Percentiles rank a stretch among this genome's conserved stretches.
Evolutionary conservation across 2,113 vertebrate species (phyloP).

Genomic region (Suncus etruscus): DNA sequence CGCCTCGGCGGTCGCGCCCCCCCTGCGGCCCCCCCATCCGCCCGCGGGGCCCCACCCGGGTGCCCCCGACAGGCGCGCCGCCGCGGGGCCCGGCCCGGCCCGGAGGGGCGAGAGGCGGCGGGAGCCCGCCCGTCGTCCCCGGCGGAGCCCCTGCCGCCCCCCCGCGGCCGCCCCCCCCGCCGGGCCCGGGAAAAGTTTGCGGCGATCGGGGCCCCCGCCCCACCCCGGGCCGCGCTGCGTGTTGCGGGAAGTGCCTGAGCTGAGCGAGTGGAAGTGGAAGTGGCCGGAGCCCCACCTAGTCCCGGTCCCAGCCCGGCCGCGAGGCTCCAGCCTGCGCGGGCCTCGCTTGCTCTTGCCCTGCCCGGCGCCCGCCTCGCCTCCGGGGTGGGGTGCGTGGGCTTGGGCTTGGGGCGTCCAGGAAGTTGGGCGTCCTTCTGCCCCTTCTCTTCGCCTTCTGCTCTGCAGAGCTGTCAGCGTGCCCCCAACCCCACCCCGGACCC

Average conservation of each 20-base stretch:
- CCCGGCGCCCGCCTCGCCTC: too few relatives aligned
- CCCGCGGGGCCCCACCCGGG: slow-evolving; percentile 1
- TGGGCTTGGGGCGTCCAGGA: slow-evolving; percentile 61
- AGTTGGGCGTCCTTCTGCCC: slow-evolving; percentile 59
- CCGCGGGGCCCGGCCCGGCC: background rate
- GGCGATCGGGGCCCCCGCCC: slow-evolving; percentile 58
- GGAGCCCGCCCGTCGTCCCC: background rate
- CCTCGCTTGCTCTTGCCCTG: slow-evolving; percentile 44
- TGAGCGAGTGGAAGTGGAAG: slow-evolving; percentile 57
- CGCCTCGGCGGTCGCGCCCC: slow-evolving; percentile 55
- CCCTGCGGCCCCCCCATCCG: background rate
- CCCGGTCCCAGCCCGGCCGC: slow-evolving; percentile 72
- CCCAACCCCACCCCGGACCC: too few relatives aligned
- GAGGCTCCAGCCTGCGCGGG: slow-evolving; percentile 55
- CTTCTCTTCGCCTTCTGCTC: slow-evolving; percentile 24
- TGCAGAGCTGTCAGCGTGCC: slow-evolving; percentile 46
- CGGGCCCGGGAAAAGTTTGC: slow-evolving; percentile 81
- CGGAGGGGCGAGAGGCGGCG: too few relatives aligned
- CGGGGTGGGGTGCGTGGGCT: background rate
- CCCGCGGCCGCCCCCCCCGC: slow-evolving; percentile 24
- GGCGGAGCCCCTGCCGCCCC: slow-evolving; percentile 78
- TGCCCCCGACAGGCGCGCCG: background rate
- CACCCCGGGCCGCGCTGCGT: slow-evolving; percentile 40
- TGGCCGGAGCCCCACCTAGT: slow-evolving; percentile 87
- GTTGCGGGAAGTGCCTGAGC: slow-evolving; percentile 82